phyloP scores from a whole-genome alignment of 2,797 vertebrate genomes.

The Argyrosomus regius region DNA sequence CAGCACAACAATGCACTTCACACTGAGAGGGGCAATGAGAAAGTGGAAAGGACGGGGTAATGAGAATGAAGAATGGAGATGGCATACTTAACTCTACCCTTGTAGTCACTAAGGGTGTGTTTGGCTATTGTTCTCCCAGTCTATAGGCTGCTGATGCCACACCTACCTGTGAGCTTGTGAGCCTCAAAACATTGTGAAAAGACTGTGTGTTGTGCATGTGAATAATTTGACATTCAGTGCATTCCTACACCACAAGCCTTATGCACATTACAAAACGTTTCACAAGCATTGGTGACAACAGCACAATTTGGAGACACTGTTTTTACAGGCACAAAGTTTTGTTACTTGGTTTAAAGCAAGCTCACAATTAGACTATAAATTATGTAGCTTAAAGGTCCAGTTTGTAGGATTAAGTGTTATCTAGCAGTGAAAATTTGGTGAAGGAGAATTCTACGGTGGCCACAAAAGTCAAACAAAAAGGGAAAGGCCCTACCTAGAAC shows the following conservation, averaged over 20 bases:
- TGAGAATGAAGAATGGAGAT: constrained; percentile 70
- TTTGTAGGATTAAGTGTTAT: too few relatives aligned
- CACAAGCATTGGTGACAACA: not conserved
- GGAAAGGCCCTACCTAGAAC: too few relatives aligned
- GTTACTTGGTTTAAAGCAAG: not conserved
- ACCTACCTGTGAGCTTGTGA: constrained; percentile 34
- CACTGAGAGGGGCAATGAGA: constrained; percentile 78
- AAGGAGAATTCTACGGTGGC: too few relatives aligned
- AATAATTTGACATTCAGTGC: not conserved
- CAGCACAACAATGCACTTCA: constrained; percentile 73
- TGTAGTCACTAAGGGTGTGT: constrained; percentile 65
- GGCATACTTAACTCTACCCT: constrained; percentile 74
- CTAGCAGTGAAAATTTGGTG: too few relatives aligned
- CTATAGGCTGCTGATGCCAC: constrained; percentile 50
- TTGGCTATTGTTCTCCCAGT: constrained; percentile 42
- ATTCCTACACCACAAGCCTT: not conserved
- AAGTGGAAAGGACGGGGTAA: constrained; percentile 62
- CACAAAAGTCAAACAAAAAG: too few relatives aligned
- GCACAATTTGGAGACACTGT: not conserved
- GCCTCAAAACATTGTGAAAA: constrained; percentile 4
- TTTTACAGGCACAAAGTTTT: not conserved
- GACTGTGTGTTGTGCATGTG: not conserved
- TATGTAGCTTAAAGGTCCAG: too few relatives aligned
- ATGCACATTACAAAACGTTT: not conserved
- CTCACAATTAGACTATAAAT: too few relatives aligned